Evolutionary conservation across 2,888 invertebrate genomes (phyloP).

Genomic region (Malthinus flaveolus): DNA sequence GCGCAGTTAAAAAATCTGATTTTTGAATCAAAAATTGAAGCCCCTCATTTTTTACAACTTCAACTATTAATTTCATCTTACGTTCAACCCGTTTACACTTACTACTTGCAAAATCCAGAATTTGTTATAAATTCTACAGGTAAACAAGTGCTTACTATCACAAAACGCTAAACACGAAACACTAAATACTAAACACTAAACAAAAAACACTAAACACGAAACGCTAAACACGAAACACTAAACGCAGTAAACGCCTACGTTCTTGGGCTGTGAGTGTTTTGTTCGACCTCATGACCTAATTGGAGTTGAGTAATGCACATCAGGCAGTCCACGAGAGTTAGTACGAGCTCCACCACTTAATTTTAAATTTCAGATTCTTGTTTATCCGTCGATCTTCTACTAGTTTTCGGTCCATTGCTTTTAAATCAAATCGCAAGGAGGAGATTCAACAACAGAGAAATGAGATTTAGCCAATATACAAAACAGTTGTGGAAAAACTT

Average conservation of each 20-base stretch:
- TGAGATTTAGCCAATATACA: slow-evolving; percentile 58
- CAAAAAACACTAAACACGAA: too few relatives aligned
- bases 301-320: too few relatives aligned
- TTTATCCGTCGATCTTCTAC: slow-evolving; percentile 68
- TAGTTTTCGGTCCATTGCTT: slow-evolving; percentile 67
- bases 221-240: too few relatives aligned
- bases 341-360: too few relatives aligned
- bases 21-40: slow-evolving; percentile 61
- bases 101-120: slow-evolving; percentile 59
- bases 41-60: slow-evolving; percentile 61
- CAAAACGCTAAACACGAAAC: too few relatives aligned
- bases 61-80: slow-evolving; percentile 46
- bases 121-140: slow-evolving; percentile 60
- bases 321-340: too few relatives aligned
- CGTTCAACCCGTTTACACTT: slow-evolving; percentile 58
- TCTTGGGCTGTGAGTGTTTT: too few relatives aligned
- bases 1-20: slow-evolving; percentile 60
- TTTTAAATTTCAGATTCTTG: slow-evolving; percentile 59
- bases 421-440: slow-evolving; percentile 69
- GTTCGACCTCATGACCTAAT: too few relatives aligned
- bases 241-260: too few relatives aligned
- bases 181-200: too few relatives aligned
- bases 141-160: slow-evolving; percentile 35
- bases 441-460: slow-evolving; percentile 63
- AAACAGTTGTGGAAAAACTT: slow-evolving; percentile 58